Conservation (phyloP, 1,140 invertebrate genomes). For the Drosophila kikkawai region DNA sequence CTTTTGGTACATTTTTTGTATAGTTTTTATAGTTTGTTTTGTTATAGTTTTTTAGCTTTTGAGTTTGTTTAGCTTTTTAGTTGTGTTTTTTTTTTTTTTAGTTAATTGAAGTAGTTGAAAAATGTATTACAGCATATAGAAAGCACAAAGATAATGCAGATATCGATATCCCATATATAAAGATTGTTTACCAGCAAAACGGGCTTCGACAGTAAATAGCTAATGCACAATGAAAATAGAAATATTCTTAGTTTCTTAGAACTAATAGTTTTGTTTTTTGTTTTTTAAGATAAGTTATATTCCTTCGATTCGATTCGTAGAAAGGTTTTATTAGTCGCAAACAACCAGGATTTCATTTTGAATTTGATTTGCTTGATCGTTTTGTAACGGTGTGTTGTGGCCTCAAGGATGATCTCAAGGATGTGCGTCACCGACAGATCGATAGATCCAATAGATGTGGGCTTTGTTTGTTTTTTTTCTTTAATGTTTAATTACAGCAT, state of each 20-base stretch:
- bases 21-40: constrained; percentile 14
- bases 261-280: constrained; percentile 30
- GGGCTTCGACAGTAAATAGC: constrained; percentile 48
- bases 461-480: neutral
- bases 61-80: constrained; percentile 7
- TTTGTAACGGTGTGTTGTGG: constrained; percentile 1
- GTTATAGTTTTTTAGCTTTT: constrained; percentile 11
- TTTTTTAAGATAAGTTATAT: constrained; percentile 31
- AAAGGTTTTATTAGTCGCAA: constrained; percentile 58
- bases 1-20: constrained; percentile 24
- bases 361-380: constrained; percentile 44
- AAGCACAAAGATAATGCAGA: constrained; percentile 52
- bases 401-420: constrained; percentile 15
- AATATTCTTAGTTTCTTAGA: constrained; percentile 53
- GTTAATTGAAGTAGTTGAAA: constrained; percentile 50
- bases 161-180: constrained; percentile 46
- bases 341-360: constrained; percentile 65
- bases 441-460: constrained; percentile 11
- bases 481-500: constrained; percentile 31
- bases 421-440: constrained; percentile 12
- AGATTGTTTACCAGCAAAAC: constrained; percentile 51
- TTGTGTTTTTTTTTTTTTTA: constrained; percentile 14
- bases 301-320: constrained; percentile 41
- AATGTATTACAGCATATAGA: constrained; percentile 45
- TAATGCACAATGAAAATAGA: constrained; percentile 61